A percentile compares a stretch with the other conserved stretches of the same genome.
Evolutionary conservation across 2,113 vertebrate genomes (phyloP).

Genomic region (Heterocephalus glaber): DNA sequence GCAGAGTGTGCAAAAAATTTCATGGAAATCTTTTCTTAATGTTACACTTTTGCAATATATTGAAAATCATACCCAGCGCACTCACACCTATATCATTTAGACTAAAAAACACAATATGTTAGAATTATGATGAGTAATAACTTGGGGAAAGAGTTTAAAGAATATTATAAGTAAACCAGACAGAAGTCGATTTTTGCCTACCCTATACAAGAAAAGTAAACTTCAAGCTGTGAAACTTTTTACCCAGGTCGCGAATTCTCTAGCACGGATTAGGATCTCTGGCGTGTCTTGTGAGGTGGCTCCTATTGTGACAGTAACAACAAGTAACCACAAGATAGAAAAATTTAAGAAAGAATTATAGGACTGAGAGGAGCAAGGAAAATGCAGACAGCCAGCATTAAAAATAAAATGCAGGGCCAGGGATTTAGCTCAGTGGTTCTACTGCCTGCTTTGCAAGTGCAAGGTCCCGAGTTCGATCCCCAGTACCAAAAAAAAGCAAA

Average conservation of each 20-base stretch:
- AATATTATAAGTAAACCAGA: conserved; percentile 62
- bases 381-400: neutral
- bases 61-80: conserved; percentile 62
- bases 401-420: neutral
- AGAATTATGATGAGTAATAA: conserved; percentile 67
- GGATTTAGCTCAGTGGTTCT: too few relatives aligned
- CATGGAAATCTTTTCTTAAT: conserved; percentile 76
- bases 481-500: too few relatives aligned
- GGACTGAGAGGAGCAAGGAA: neutral
- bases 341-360: neutral
- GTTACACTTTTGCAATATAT: conserved; percentile 67
- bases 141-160: conserved; percentile 49
- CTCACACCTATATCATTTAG: conserved; percentile 53
- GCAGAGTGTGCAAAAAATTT: conserved; percentile 78
- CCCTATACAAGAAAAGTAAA: conserved; percentile 52
- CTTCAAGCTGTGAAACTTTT: conserved; percentile 49
- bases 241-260: neutral
- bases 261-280: neutral
- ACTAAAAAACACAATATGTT: conserved; percentile 47
- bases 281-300: too few relatives aligned
- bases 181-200: conserved; percentile 60
- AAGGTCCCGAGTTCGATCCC: too few relatives aligned
- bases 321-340: neutral
- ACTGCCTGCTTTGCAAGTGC: too few relatives aligned
- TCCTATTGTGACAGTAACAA: neutral